phyloP scores from a whole-genome alignment of 64 coral and sea anemone species.

The Exaiptasia diaphana region DNA sequence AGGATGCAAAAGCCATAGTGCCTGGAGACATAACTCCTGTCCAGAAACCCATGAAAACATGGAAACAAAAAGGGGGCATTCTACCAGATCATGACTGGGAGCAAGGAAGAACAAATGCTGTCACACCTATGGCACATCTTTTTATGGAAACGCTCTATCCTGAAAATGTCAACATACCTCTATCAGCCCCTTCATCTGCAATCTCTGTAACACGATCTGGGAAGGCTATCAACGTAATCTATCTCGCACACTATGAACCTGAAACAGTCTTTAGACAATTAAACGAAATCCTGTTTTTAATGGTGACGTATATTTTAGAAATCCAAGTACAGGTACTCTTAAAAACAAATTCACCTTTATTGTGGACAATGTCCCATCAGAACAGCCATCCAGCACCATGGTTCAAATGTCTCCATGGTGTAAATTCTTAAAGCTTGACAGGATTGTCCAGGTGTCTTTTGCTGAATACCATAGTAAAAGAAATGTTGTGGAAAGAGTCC shows the following conservation, averaged over 20 bases:
- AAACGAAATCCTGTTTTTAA: constrained; percentile 44
- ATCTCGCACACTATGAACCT: constrained; percentile 44
- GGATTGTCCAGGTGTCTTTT: constrained; percentile 40
- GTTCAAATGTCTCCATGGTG: constrained; percentile 32
- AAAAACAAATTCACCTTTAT: constrained; percentile 44
- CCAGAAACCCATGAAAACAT: constrained; percentile 51
- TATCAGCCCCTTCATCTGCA: neutral
- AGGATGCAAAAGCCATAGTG: constrained; percentile 56
- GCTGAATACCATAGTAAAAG: constrained; percentile 59
- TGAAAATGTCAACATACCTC: constrained; percentile 14
- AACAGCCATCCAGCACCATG: constrained; percentile 35
- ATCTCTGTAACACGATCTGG: constrained; percentile 50
- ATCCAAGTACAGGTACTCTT: constrained; percentile 5
- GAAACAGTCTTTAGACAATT: constrained; percentile 43
- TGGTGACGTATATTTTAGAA: constrained; percentile 33
- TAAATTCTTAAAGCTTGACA: constrained; percentile 29
- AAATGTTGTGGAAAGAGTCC: constrained; percentile 57
- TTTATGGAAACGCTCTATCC: constrained; percentile 21
- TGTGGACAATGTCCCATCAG: constrained; percentile 41
- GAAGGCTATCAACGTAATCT: constrained; percentile 25
- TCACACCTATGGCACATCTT: constrained; percentile 52
- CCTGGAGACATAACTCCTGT: constrained; percentile 44
- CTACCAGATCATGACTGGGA: constrained; percentile 60
- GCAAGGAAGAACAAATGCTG: constrained; percentile 21
- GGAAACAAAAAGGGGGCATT: constrained; percentile 39